phyloP scores from a whole-genome alignment of 2,797 vertebrate species.

The Peromyscus nudipes region DNA sequence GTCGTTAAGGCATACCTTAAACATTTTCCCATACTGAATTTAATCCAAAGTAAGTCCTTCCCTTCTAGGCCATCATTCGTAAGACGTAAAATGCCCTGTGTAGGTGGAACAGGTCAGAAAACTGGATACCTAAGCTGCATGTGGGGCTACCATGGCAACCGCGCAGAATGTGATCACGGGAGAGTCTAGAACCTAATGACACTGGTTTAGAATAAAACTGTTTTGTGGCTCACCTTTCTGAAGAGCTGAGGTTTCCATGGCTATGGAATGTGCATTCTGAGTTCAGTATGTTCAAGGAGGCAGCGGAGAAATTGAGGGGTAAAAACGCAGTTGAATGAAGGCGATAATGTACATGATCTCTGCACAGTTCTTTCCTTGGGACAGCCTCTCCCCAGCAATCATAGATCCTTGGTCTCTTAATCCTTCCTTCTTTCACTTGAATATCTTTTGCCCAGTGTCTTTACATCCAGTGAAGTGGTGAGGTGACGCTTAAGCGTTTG shows the following conservation, averaged over 20 bases:
- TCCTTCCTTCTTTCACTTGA: neutral
- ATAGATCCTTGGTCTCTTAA: neutral
- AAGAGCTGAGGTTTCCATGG: neutral
- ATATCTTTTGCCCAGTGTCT: neutral
- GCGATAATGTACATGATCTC: neutral
- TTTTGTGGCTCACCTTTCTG: slow-evolving; percentile 32
- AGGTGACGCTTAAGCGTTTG: slow-evolving; percentile 13
- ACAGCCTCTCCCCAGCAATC: neutral
- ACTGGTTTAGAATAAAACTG: slow-evolving; percentile 43
- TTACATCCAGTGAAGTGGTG: neutral
- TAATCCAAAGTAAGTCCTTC: slow-evolving; percentile 67
- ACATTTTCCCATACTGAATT: slow-evolving; percentile 80
- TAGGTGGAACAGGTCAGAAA: slow-evolving; percentile 73
- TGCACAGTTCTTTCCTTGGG: neutral
- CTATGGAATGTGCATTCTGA: neutral
- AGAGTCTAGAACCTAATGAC: slow-evolving; percentile 78
- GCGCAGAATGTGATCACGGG: slow-evolving; percentile 68
- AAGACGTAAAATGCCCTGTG: slow-evolving; percentile 52
- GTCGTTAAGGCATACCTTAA: slow-evolving; percentile 75
- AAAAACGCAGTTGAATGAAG: neutral
- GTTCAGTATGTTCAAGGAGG: neutral
- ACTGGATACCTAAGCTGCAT: slow-evolving; percentile 38
- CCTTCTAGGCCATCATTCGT: slow-evolving; percentile 69
- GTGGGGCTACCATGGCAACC: slow-evolving; percentile 52
- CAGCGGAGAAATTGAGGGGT: neutral